A percentile compares a stretch with the other conserved stretches of the same genome.
Conservation (phyloP, 1,140 invertebrate species). For the Cydia fagiglandana region DNA sequence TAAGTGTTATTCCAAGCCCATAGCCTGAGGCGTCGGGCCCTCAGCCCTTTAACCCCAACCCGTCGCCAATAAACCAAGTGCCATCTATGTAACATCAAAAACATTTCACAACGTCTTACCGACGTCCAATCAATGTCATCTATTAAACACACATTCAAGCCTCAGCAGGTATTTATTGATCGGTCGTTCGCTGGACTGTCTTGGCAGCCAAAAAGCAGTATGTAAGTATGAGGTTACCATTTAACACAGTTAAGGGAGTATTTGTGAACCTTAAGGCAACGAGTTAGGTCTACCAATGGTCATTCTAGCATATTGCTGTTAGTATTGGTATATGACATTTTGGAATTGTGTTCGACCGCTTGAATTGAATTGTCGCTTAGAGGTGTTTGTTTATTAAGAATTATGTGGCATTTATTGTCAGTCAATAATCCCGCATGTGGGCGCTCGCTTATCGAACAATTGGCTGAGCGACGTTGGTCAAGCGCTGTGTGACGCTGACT, state of each 20-base stretch:
- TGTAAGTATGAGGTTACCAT: not conserved
- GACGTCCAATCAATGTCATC: conserved; percentile 28
- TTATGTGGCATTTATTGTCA: conserved; percentile 76
- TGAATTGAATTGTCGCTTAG: conserved; percentile 52
- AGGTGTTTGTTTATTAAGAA: conserved; percentile 68
- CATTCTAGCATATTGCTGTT: not conserved
- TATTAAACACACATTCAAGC: conserved; percentile 27
- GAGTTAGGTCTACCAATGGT: not conserved
- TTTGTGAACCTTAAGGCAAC: not conserved
- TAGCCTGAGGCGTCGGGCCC: conserved; percentile 4
- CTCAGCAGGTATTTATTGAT: conserved; percentile 24
- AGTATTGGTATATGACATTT: conserved; percentile 35
- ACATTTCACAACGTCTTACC: conserved; percentile 25
- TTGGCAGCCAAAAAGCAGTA: not conserved
- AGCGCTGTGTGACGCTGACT: conserved; percentile 37
- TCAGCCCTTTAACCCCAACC: not conserved
- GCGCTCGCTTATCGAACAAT: conserved; percentile 63
- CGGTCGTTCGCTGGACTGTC: not conserved
- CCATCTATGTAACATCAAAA: conserved; percentile 22
- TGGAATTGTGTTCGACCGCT: conserved; percentile 46
- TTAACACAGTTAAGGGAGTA: not conserved
- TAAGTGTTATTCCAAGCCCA: not conserved
- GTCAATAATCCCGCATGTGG: conserved; percentile 72
- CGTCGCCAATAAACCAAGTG: not conserved
- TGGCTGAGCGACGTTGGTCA: conserved; percentile 44